phyloP scores from a whole-genome alignment of 1,140 invertebrate species.

The Battus philenor region DNA sequence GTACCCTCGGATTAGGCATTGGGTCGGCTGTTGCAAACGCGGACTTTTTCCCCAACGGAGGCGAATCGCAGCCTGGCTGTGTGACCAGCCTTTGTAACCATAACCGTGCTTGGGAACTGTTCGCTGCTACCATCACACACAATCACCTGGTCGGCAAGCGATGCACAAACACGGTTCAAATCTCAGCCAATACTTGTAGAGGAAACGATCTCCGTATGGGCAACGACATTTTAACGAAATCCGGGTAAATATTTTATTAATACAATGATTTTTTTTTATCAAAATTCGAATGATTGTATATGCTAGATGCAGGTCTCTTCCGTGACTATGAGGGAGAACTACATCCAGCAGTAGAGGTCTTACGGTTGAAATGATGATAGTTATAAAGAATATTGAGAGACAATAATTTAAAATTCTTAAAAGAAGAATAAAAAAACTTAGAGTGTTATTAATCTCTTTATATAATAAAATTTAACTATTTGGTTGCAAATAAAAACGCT shows the following conservation, averaged over 20 bases:
- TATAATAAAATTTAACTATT: too few species aligned
- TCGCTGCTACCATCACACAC: conserved; percentile 56
- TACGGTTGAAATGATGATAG: not conserved
- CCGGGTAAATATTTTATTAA: conserved; percentile 29
- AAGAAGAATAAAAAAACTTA: not conserved
- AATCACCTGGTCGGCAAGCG: conserved; percentile 34
- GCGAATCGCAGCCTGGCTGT: conserved; percentile 71
- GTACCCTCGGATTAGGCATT: conserved; percentile 78
- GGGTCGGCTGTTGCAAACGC: conserved; percentile 72
- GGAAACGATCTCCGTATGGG: conserved; percentile 34
- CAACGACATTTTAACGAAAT: conserved; percentile 35
- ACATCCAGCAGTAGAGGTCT: not conserved
- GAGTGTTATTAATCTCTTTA: too few species aligned
- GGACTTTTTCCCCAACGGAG: conserved; percentile 90
- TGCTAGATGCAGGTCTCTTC: not conserved
- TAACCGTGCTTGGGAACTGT: conserved; percentile 78
- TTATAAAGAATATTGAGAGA: not conserved
- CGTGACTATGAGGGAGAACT: not conserved
- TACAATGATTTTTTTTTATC: not conserved
- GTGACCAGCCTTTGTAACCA: conserved; percentile 77
- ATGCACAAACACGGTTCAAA: conserved; percentile 28
- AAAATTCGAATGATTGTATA: not conserved
- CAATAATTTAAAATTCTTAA: not conserved
- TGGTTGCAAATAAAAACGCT: too few species aligned
- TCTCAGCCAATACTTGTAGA: conserved; percentile 32